Evolutionary conservation across 2,797 vertebrate genomes (phyloP).

Genomic region (Pseudomugil tenellus): DNA sequence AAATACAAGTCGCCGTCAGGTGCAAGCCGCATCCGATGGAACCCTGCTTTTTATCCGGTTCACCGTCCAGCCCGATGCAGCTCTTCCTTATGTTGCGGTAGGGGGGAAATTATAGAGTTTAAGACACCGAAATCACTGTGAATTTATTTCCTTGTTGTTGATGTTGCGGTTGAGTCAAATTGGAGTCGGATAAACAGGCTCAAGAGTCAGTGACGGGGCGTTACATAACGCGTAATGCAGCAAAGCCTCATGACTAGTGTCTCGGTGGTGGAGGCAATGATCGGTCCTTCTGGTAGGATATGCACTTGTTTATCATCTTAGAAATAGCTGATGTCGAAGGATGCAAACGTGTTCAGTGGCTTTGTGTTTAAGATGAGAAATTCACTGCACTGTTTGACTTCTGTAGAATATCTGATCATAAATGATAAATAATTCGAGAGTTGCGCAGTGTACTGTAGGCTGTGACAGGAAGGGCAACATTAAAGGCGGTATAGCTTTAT

Average conservation of each 20-base stretch:
- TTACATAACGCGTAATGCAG: slow-evolving; percentile 83
- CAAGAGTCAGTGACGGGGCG: slow-evolving; percentile 68
- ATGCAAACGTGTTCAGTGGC: not conserved
- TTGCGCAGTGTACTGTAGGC: slow-evolving; percentile 63
- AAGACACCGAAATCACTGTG: not conserved
- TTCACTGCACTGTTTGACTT: not conserved
- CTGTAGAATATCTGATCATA: slow-evolving; percentile 9
- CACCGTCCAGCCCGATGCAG: slow-evolving; percentile 77
- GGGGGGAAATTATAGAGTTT: slow-evolving; percentile 35
- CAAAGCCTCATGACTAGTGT: slow-evolving; percentile 72
- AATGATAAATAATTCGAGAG: slow-evolving; percentile 27
- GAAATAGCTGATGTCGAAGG: not conserved
- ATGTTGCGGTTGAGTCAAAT: slow-evolving; percentile 11
- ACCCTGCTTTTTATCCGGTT: slow-evolving; percentile 63
- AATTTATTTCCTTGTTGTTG: slow-evolving; percentile 7
- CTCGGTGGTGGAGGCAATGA: slow-evolving; percentile 59
- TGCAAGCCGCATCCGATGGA: slow-evolving; percentile 81
- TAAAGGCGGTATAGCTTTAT: slow-evolving; percentile 42
- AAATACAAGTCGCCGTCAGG: slow-evolving; percentile 68
- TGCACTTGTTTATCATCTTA: slow-evolving; percentile 37
- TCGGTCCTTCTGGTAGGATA: slow-evolving; percentile 63
- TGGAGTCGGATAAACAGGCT: slow-evolving; percentile 64
- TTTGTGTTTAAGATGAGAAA: not conserved
- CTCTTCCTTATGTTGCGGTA: slow-evolving; percentile 85
- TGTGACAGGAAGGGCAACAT: slow-evolving; percentile 41